Conservation (phyloP, 2,113 vertebrate genomes). For the Paramormyrops kingsleyae region DNA sequence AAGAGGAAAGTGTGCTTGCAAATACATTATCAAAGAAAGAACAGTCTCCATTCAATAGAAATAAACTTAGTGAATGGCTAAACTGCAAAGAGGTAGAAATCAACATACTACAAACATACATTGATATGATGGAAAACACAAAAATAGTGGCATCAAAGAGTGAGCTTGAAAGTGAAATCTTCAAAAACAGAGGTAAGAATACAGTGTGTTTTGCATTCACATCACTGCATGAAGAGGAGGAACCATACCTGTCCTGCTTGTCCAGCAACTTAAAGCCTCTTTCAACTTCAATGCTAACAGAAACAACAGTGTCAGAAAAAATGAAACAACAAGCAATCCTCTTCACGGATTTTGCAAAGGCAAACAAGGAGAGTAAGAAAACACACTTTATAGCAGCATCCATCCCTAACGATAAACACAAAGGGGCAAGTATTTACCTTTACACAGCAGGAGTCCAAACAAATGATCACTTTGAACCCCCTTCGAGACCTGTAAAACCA, state of each 20-base stretch:
- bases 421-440: background rate
- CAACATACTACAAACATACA: background rate
- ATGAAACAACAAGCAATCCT: too few species aligned
- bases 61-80: slow-evolving; percentile 17
- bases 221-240: background rate
- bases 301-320: too few species aligned
- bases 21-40: slow-evolving; percentile 16
- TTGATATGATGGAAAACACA: background rate
- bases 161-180: slow-evolving; percentile 11
- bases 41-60: slow-evolving; percentile 21
- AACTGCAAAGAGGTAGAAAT: slow-evolving; percentile 5
- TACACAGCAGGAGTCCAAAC: background rate
- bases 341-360: too few species aligned
- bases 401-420: too few species aligned
- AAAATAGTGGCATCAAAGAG: background rate
- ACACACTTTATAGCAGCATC: too few species aligned
- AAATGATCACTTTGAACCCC: background rate
- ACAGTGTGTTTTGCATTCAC: background rate
- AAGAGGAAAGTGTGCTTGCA: slow-evolving; percentile 12
- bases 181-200: background rate
- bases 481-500: background rate
- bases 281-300: background rate
- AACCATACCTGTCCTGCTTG: background rate
- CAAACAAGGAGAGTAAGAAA: too few species aligned
- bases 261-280: background rate